Base-by-base conservation (phyloP, 2,113 vertebrate genomes). In the Dolichotis patagonum region DNA sequence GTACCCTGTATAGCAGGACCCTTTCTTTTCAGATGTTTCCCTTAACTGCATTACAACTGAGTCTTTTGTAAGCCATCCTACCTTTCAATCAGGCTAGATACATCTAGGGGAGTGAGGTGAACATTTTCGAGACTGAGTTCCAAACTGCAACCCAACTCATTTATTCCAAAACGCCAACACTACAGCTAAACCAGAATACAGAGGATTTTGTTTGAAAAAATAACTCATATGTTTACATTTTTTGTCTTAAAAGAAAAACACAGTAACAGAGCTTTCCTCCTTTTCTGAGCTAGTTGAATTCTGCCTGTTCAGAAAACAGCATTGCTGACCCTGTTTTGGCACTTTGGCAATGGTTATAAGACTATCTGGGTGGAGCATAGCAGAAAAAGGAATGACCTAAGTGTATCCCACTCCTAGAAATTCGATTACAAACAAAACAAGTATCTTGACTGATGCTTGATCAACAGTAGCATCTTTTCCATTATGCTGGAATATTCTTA, bases 401-500 rank as follows among this genome's bases (percentile, higher is more conserved):
- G 85, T 69, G 41, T 67, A 62, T 19, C 8, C 24, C 17, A 46
- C 30, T 71, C 71, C 32, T 86, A 62, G 65, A 89, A 52, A 16
- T 10, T 38, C 52, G 35, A 93, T 63, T 77, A 88, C 17, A 95
- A 84, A 46, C 9, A 78, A 87, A 85, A 58, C 43, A 95, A 56
- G 28, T 65, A 65, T 67, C 62, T 4, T 69, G 91, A 52, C 24
- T 77, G 38, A 75, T 28, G 11, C 49, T 86, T 63, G n/a, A 73
- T 90, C 60, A 94, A 24, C 81, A 95, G 43, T 86, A 19, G 35
- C 65, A 3, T 95, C 80, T 73, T 82, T 95, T 90, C 26, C 58
- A 75, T 38, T 69, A 93, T 26, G 35, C 46, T 43, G 73, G 90
- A 92, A 52, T 83, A 97, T 88, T 95, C 86, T 94, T 94, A 88